Evolutionary conservation across 1,140 invertebrate genomes (phyloP), one percentile per base, ranked within the genome.

Genomic region (Eupristina koningsbergeri): DNA sequence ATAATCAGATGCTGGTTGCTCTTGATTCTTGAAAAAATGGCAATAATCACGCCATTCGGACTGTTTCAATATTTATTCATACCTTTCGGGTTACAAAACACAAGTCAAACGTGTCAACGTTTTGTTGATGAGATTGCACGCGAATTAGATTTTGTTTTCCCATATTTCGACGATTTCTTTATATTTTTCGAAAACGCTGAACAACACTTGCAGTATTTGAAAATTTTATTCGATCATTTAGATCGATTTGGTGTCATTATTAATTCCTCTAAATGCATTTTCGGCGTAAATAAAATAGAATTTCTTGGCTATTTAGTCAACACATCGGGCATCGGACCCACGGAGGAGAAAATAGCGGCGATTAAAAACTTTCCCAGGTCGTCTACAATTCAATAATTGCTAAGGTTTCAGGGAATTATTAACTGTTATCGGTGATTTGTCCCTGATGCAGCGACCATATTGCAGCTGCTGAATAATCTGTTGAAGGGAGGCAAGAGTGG

Each of bases 71-170:
- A 86, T 81, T 17, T 84, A 0, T 67, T 85, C 15, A 91, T 93
- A 88, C 86, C 89, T 22, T 93, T 93, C 67, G 92, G 93, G n/a
- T 85, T 94, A 1, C 84, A 85, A 19, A 93, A 93, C 86, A 92
- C 92, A 15, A 88, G 89, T 1, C 90, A 92, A 63, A 90, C 91
- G 0, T 93, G 93, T 85, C 90, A 93, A 81, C 80, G 93, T 15
- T 86, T 91, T 13, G 92, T 94, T 80, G 88, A 88, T 31, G 58
- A 84, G 69, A 63, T 80, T 22, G 19, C 86, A 29, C 63, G 67
- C 36, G 88, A 58, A n/a, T 85, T 89, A 15, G 87, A 88, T 76
- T 89, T 89, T 64, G 34, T 17, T 19, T 80, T 34, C 36, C 22
- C 9, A 3, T 87, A 83, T 31, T 22, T 86, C 0, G 85, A 86